These are phyloP conservation scores for Apus apus DNA, from an alignment of 2,113 vertebrate species.

Conservation along the genomic window DNA sequence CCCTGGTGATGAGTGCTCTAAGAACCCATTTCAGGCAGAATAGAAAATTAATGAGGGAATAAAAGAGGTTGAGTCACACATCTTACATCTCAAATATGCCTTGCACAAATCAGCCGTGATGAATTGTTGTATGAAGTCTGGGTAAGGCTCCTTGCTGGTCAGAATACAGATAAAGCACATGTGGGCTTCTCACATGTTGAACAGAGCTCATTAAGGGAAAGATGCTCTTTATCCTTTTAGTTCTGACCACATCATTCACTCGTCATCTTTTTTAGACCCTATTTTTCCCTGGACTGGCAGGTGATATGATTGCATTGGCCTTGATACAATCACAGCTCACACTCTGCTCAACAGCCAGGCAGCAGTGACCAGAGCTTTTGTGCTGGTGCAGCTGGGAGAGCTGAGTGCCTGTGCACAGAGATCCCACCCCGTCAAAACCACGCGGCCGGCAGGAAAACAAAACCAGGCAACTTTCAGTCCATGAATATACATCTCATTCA, in stretches of 20 bases:
- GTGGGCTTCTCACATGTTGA: constrained; percentile 49
- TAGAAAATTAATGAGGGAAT: constrained; percentile 65
- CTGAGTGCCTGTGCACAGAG: neutral
- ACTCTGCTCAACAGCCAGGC: neutral
- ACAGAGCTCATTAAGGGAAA: constrained; percentile 22
- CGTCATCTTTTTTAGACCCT: constrained; percentile 2
- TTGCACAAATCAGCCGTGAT: constrained; percentile 23
- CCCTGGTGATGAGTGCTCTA: neutral
- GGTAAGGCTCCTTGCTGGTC: constrained; percentile 6
- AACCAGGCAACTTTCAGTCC: constrained; percentile 20
- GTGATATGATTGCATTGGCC: constrained; percentile 43
- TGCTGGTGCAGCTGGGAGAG: constrained; percentile 38
- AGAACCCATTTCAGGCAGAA: constrained; percentile 57
- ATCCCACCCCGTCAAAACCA: neutral
- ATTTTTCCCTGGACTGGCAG: constrained; percentile 38
- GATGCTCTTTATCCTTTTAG: constrained; percentile 38
- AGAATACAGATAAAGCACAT: constrained; percentile 61
- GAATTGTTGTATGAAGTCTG: constrained; percentile 47
- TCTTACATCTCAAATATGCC: constrained; percentile 54
- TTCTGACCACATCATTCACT: constrained; percentile 46
- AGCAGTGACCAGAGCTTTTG: constrained; percentile 40
- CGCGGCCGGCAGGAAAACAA: neutral
- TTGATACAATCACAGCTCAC: neutral
- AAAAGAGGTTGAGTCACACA: constrained; percentile 64
- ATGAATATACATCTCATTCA: constrained; percentile 31